phyloP scores from a whole-genome alignment of 2,888 invertebrate species.

The Archips xylosteana region DNA sequence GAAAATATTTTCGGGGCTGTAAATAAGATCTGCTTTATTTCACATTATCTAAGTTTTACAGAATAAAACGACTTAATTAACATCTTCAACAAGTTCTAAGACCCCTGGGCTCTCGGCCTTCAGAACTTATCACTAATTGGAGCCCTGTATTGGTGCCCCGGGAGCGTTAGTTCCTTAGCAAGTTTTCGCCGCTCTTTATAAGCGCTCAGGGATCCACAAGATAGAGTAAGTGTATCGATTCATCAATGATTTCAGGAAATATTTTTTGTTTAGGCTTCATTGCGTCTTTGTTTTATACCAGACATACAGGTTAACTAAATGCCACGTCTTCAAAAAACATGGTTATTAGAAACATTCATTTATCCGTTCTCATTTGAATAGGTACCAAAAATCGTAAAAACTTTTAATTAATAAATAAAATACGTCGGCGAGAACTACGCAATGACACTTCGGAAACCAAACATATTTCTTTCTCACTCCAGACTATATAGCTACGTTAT shows the following conservation, averaged over 20 bases:
- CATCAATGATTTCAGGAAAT: background rate
- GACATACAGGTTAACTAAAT: no score
- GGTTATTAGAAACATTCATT: no score
- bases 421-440: no score
- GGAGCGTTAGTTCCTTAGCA: background rate
- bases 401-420: no score
- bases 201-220: background rate
- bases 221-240: background rate
- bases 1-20: no score
- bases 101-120: slow-evolving; percentile 18
- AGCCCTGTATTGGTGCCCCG: slow-evolving; percentile 7
- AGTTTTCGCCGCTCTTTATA: background rate
- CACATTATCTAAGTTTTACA: background rate
- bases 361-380: no score
- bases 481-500: background rate
- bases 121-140: slow-evolving; percentile 13
- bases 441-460: background rate
- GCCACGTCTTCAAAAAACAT: no score
- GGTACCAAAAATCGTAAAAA: no score
- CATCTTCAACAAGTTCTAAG: background rate
- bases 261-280: no score
- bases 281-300: no score
- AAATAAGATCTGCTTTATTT: no score
- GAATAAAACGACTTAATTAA: background rate
- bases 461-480: background rate